Evolutionary conservation across 2,888 invertebrate species (phyloP), one percentile per base, ranked within the genome.

Genomic region (Apamea crenata): DNA sequence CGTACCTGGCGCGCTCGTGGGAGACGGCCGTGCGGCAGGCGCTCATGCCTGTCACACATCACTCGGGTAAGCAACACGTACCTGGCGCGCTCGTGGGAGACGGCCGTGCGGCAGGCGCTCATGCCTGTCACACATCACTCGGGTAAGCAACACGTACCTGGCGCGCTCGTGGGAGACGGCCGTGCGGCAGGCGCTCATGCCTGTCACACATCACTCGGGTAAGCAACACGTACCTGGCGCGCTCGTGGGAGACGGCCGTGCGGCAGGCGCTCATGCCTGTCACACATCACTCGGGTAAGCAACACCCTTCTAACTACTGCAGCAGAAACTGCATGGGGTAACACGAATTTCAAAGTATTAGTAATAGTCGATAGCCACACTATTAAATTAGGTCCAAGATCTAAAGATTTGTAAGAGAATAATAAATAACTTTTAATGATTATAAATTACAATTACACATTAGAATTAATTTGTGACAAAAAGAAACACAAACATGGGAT

Each of bases 91-190:
- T 98, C 98, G 92, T 99, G 99, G 99, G 99, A 99, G 96, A 98
- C 98, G 21, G 98, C 99, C 81, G 98, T 99, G 86, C 97, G 99
- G 36, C 99, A 99, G 95, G 99, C 99, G 65, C 97, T 99, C 85
- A 98, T 99, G 98, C 99, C 99, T 71, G 99, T 99, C 89, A 98
- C 99, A 32, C 92, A 92, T 56, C 90, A 88, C 66, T 66, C 90
- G 0, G 92, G 93, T 92, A n/a, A 47, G 70, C 12, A 5, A 12
- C 36, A 18, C 25, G n/a, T 98, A 99, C 96, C 97, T 99, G 87
- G 99, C 99, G 83, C 98, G 98, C 94, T 98, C 98, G 92, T 99
- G 99, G 99, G 99, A 99, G 96, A 98, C 98, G 21, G 98, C 99
- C 81, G 98, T 99, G 86, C 97, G 99, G 36, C 99, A 99, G 95